Evolutionary conservation across 2,888 invertebrate species (phyloP).

Genomic region (Peribatodes rhomboidaria): DNA sequence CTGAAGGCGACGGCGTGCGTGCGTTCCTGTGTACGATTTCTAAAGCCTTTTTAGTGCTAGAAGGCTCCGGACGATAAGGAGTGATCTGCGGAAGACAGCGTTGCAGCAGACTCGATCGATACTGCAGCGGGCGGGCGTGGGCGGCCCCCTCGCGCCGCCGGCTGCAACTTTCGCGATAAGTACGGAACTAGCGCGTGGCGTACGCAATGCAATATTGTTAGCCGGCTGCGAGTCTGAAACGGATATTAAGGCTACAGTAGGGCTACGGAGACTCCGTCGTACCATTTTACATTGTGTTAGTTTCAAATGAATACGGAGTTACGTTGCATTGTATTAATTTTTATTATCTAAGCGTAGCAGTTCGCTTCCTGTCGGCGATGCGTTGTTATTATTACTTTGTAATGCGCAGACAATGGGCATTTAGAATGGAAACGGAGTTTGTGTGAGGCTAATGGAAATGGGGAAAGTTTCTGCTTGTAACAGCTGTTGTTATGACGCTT

Average conservation of each 20-base stretch:
- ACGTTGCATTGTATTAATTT: slow-evolving; percentile 75
- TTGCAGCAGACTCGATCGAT: slow-evolving; percentile 85
- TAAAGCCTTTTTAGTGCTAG: slow-evolving; percentile 73
- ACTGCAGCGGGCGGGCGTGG: slow-evolving; percentile 69
- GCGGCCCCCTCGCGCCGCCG: slow-evolving; percentile 63
- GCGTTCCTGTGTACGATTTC: slow-evolving; percentile 56
- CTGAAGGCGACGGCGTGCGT: slow-evolving; percentile 63
- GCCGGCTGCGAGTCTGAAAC: slow-evolving; percentile 84
- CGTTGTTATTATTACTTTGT: slow-evolving; percentile 41
- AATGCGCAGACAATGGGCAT: slow-evolving; percentile 34
- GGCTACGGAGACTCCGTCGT: slow-evolving; percentile 59
- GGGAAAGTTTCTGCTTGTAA: slow-evolving; percentile 32
- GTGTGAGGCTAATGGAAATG: slow-evolving; percentile 30
- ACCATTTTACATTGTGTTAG: slow-evolving; percentile 79
- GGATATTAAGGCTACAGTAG: slow-evolving; percentile 82
- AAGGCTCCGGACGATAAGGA: slow-evolving; percentile 80
- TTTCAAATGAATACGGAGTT: slow-evolving; percentile 77
- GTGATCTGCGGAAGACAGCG: slow-evolving; percentile 85
- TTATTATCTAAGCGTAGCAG: slow-evolving; percentile 59
- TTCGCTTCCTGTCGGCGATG: slow-evolving; percentile 47
- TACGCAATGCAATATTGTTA: slow-evolving; percentile 87
- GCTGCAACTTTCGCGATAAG: slow-evolving; percentile 86
- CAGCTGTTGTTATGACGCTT: slow-evolving; percentile 28
- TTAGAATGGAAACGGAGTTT: slow-evolving; percentile 39
- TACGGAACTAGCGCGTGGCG: slow-evolving; percentile 85